Evolutionary conservation across 2,888 invertebrate species (phyloP), one percentile per base, ranked within the genome.

Genomic region (Aplocera efformata): DNA sequence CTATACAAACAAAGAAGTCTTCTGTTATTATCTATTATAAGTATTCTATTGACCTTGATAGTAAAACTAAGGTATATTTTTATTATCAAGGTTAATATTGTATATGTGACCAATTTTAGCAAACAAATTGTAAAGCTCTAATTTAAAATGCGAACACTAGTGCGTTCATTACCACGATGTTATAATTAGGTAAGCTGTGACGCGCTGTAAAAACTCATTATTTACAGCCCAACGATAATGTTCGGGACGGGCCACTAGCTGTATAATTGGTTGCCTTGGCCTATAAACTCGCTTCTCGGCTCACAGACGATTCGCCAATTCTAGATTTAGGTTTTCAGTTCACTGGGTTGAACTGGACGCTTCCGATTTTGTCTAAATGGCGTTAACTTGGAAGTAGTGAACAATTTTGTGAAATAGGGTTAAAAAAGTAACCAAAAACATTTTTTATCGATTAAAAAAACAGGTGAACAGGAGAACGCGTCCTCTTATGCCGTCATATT

Each of bases 321-420:
- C 82, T 81, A 82, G 83, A 86, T 84, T 84, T 85, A 84, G 86
- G 86, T 86, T 85, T 86, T 78, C 83, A 83, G 86, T 71, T 82
- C 84, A 86, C 67, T 78, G 69, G 80, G 80, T 81, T 83, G 79
- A 62, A 52, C 53, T 67, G 64, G 67, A 64, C 63, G 70, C 72
- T 79, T 80, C 75, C 76, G 69, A 78, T 67, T 56, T 61, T 48
- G 51, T 53, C 39, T 10, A 42, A 43, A 43, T 38, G 13, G 25
- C 23, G 30, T 38, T 33, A 21, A 43, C 26, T 25, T 34, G 8
- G 38, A 24, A 39, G 22, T 5, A 6, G 26, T 27, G 8, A 20
- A 21, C 6, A 25, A 8, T n/a, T n/a, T n/a, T n/a, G 9, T 8
- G 9, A 8, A 17, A 3, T 17, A 17, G 13, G 13, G 5, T 17